phyloP scores from a whole-genome alignment of 2,888 invertebrate species.

The Kuschelorhynchus macadamiae region DNA sequence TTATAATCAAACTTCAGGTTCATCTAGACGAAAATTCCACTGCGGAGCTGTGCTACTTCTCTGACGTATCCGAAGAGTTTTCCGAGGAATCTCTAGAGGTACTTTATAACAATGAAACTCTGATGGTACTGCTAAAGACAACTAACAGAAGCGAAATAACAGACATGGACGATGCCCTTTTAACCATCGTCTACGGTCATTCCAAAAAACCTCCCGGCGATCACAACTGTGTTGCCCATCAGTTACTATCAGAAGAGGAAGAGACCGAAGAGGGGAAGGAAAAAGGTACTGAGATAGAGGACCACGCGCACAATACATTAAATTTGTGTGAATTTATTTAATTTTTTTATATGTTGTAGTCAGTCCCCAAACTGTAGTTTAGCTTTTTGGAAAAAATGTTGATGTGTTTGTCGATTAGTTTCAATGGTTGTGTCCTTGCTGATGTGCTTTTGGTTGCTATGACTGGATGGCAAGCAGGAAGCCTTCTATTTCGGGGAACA shows the following conservation, averaged over 20 bases:
- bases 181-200: conserved; percentile 60
- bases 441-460: too few species aligned
- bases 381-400: too few species aligned
- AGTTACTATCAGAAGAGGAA: conserved; percentile 31
- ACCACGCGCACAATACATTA: background rate
- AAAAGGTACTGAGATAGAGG: background rate
- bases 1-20: conserved; percentile 49
- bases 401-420: too few species aligned
- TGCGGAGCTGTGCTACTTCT: conserved; percentile 64
- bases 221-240: conserved; percentile 40
- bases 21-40: conserved; percentile 57
- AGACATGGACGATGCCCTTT: conserved; percentile 57
- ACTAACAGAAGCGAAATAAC: conserved; percentile 49
- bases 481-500: too few species aligned
- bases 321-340: too few species aligned
- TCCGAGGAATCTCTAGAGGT: conserved; percentile 49
- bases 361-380: too few species aligned
- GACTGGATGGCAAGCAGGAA: too few species aligned
- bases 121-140: conserved; percentile 53
- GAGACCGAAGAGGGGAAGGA: conserved; percentile 12
- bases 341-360: too few species aligned
- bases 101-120: conserved; percentile 46
- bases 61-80: conserved; percentile 47
- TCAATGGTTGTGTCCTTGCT: too few species aligned
- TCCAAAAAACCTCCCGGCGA: conserved; percentile 60